phyloP scores from a whole-genome alignment of 1,140 invertebrate species.

The Coptotermes formosanus region DNA sequence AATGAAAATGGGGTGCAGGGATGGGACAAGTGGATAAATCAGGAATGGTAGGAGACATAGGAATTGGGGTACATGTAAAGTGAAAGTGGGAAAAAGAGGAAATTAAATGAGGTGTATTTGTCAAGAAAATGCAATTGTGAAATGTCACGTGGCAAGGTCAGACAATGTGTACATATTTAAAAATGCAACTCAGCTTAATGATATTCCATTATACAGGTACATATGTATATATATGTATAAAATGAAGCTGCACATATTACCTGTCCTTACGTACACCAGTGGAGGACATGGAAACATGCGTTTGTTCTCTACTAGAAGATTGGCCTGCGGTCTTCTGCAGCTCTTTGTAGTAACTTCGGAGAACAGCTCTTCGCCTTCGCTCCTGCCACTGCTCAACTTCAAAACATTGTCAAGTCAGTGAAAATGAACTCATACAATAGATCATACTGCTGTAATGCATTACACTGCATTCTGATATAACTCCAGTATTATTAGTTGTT shows the following conservation, averaged over 20 bases:
- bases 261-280: neutral
- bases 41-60: too few relatives aligned
- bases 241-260: neutral
- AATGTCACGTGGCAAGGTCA: too few relatives aligned
- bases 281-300: neutral
- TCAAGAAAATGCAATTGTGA: too few relatives aligned
- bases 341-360: constrained; percentile 57
- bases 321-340: constrained; percentile 48
- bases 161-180: too few relatives aligned
- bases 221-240: neutral
- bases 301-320: neutral
- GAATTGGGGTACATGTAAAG: too few relatives aligned
- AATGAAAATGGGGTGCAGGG: too few relatives aligned
- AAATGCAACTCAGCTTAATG: too few relatives aligned
- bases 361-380: constrained; percentile 54
- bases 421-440: neutral
- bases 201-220: too few relatives aligned
- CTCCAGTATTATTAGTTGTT: too few relatives aligned
- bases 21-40: too few relatives aligned
- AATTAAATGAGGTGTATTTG: too few relatives aligned
- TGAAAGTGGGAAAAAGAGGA: too few relatives aligned
- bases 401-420: constrained; percentile 21
- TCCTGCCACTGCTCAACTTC: constrained; percentile 62
- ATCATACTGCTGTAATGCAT: neutral
- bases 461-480: neutral